Conservation (phyloP, 2,888 invertebrate genomes). For the Biston betularia region DNA sequence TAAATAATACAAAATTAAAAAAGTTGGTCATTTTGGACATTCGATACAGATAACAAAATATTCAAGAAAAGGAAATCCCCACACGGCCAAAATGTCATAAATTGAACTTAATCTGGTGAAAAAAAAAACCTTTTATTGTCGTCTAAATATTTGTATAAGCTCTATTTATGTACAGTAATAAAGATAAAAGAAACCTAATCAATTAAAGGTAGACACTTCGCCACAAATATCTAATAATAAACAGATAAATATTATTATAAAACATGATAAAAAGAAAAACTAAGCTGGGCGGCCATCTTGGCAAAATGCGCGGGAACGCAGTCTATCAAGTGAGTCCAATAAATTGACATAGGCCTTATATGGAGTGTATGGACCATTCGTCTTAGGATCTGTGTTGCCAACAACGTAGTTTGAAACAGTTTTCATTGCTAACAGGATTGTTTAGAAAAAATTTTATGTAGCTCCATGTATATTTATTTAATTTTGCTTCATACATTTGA, state of each 20-base stretch:
- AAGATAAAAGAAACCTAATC: conserved; percentile 9
- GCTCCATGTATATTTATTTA: no score
- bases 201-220: conserved; percentile 9
- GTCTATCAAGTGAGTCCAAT: conserved; percentile 66
- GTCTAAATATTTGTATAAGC: not conserved
- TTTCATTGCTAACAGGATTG: not conserved
- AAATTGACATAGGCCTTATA: conserved; percentile 82
- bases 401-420: not conserved
- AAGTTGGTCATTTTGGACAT: no score
- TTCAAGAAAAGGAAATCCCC: no score
- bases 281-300: conserved; percentile 67
- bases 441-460: no score
- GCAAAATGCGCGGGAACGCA: conserved; percentile 67
- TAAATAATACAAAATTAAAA: no score
- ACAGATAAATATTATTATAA: conserved; percentile 59
- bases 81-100: no score
- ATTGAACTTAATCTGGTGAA: no score
- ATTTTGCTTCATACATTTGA: no score
- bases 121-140: no score
- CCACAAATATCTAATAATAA: conserved; percentile 55
- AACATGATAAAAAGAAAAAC: conserved; percentile 65
- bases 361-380: conserved; percentile 67
- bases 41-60: no score
- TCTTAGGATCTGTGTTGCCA: conserved; percentile 51
- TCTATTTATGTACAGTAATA: not conserved